Evolutionary conservation across 2,888 invertebrate genomes (phyloP).

Genomic region (Volucella zonaria): DNA sequence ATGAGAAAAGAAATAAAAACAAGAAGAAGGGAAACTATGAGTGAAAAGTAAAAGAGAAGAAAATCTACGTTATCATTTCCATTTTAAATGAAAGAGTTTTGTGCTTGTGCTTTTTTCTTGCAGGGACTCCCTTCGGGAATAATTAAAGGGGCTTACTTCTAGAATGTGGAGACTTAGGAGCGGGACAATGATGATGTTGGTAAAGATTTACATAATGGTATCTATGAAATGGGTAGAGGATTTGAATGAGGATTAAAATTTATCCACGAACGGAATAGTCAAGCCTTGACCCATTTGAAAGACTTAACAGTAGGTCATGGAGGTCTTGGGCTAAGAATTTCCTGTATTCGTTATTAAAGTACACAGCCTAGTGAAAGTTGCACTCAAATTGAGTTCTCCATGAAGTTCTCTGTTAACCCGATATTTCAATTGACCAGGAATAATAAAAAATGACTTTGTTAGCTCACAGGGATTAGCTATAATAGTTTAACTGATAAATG

Average conservation of each 20-base stretch:
- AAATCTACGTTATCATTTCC: slow-evolving; percentile 58
- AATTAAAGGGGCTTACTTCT: slow-evolving; percentile 32
- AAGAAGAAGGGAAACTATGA: slow-evolving; percentile 30
- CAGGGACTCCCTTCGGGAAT: background rate
- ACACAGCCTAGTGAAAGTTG: too few relatives aligned
- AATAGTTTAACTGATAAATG: too few relatives aligned
- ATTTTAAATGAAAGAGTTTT: slow-evolving; percentile 64
- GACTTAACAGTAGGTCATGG: too few relatives aligned
- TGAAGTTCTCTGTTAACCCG: too few relatives aligned
- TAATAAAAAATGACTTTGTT: too few relatives aligned
- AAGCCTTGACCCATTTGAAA: background rate
- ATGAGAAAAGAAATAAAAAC: slow-evolving; percentile 50
- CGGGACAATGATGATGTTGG: slow-evolving; percentile 47
- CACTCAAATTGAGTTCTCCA: too few relatives aligned
- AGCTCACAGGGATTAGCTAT: too few relatives aligned
- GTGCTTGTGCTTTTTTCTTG: background rate
- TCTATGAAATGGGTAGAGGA: background rate
- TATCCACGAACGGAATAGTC: background rate
- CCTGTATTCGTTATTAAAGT: too few relatives aligned
- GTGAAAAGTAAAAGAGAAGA: slow-evolving; percentile 36
- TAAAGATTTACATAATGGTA: slow-evolving; percentile 19
- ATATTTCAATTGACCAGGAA: too few relatives aligned
- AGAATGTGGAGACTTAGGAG: slow-evolving; percentile 15
- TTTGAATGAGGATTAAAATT: slow-evolving; percentile 38
- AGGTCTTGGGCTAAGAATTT: too few relatives aligned